phyloP scores from a whole-genome alignment of 2,113 vertebrate genomes.

The Gadus macrocephalus region DNA sequence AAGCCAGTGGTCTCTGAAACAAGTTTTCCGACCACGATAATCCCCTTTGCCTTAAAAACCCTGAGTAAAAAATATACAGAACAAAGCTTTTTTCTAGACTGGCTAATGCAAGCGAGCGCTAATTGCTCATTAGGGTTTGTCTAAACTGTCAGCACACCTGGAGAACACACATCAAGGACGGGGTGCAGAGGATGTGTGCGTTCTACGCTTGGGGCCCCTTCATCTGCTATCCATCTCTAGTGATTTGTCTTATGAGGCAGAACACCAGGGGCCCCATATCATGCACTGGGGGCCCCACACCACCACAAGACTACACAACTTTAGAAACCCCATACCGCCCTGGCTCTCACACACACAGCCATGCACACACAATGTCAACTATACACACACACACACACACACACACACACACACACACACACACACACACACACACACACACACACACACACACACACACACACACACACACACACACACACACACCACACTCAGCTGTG shows the following conservation, averaged over 20 bases:
- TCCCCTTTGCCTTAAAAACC: neutral
- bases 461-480: too few relatives aligned
- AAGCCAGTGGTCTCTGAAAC: neutral
- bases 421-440: constrained; percentile 62
- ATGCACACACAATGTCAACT: too few relatives aligned
- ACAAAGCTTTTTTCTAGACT: too few relatives aligned
- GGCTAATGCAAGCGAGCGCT: too few relatives aligned
- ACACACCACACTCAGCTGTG: constrained; percentile 24
- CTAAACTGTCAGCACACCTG: neutral
- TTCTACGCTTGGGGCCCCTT: constrained; percentile 52
- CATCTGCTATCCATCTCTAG: constrained; percentile 24
- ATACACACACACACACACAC: too few relatives aligned
- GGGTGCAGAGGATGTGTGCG: constrained; percentile 42
- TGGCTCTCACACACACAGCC: constrained; percentile 51
- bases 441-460: constrained; percentile 13
- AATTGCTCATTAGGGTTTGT: too few relatives aligned
- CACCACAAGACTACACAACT: constrained; percentile 31
- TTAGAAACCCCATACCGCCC: too few relatives aligned
- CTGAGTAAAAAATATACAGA: too few relatives aligned
- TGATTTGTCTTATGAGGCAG: constrained; percentile 53
- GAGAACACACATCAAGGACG: constrained; percentile 10
- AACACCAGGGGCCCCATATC: constrained; percentile 52
- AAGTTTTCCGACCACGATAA: neutral
- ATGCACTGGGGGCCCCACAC: constrained; percentile 23
- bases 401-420: neutral